These are phyloP conservation scores for Drosophila mauritiana DNA, from an alignment of 1,140 invertebrate genomes.

Conservation along the genomic window DNA sequence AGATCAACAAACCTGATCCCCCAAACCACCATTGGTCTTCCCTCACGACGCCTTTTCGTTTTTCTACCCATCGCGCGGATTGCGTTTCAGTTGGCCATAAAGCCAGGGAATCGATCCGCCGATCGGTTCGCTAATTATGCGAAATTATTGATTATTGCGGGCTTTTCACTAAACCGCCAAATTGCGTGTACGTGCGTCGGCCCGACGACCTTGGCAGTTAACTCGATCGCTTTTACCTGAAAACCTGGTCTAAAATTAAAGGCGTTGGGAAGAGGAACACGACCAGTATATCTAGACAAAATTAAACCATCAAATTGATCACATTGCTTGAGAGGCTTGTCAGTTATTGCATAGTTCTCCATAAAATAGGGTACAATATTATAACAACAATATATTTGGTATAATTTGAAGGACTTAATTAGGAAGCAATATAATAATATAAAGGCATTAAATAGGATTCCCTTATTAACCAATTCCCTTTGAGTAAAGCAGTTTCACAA, in stretches of 20 bases:
- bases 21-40: neutral
- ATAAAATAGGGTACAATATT: no score
- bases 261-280: neutral
- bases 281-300: neutral
- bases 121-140: slow-evolving; percentile 69
- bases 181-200: slow-evolving; percentile 71
- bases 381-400: no score
- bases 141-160: slow-evolving; percentile 77
- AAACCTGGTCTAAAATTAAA: neutral
- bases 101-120: slow-evolving; percentile 30
- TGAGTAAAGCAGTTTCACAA: no score
- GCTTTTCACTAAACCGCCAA: slow-evolving; percentile 74
- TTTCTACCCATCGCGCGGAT: neutral
- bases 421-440: no score
- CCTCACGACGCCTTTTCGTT: neutral
- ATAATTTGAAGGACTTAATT: no score
- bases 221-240: slow-evolving; percentile 17
- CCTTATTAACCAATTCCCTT: no score
- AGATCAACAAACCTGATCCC: slow-evolving; percentile 42
- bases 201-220: slow-evolving; percentile 67
- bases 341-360: neutral
- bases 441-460: no score
- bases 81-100: slow-evolving; percentile 73
- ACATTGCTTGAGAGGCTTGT: neutral
- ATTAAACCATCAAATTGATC: slow-evolving; percentile 14